Evolutionary conservation across 2,113 vertebrate species (phyloP), one percentile per base, ranked within the genome.

Genomic region (Malaclemys terrapin): DNA sequence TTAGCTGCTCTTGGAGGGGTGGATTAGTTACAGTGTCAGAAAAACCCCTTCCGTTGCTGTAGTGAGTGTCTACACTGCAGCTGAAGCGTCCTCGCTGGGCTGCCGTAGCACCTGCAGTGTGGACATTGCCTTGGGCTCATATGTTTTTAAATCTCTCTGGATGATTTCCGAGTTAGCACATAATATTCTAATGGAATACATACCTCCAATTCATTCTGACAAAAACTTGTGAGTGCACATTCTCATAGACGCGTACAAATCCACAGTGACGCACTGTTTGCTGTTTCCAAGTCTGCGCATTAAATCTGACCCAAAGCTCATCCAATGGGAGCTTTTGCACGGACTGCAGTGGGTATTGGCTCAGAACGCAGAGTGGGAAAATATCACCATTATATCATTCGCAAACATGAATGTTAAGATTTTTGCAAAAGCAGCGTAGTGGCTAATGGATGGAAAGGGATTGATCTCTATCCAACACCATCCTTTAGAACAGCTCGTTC

Each of bases 111-210:
- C 31, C 57, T 59, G 25, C 56, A 59, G 57, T 5, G 3, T 14
- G 29, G 27, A 11, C 11, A 59, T 59, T 29, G 27, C 27, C 57
- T 59, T 59, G 57, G 57, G 57, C 57, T 59, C 57, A 31, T 29
- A 13, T 59, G 11, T 59, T 59, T 25, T 31, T 2, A 42, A 80
- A 47, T 14, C 79, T 56, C 49, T 42, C 25, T 31, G 53, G 1
- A 17, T 59, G 29, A 69, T 17, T 82, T 59, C 54, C 11, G 83
- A 80, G 82, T 62, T 84, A 45, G 24, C 0, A 0, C 25, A 42
- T n/a, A 42, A 1, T 42, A 6, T 56, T 6, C 0, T 10, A 6
- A 69, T 38, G 42, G 38, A 31, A 24, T 0, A 0, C 5, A n/a
- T 4, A 12, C 19, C 53, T 78, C 57, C 19, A 52, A 57, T 80